Evolutionary conservation across 30 jellyfish, hydroid and myxozoan species (phyloP), one percentile per base, ranked within the genome.

Genomic region (Aurelia sp.): DNA sequence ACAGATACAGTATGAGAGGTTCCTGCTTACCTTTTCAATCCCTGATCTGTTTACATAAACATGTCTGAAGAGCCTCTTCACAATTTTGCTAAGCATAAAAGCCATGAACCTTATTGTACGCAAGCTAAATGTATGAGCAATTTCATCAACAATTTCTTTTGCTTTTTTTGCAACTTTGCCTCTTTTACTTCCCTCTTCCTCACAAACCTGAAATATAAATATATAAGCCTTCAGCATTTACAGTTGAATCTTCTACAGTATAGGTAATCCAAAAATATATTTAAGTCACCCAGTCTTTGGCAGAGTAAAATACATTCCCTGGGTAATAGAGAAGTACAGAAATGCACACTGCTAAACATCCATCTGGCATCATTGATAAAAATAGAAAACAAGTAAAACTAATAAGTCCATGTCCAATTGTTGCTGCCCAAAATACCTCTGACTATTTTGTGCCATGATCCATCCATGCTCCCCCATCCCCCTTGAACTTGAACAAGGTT

Each of bases 41-140:
- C 98, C 98, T 19, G 53, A 22, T 84, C 90, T 93, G 72, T 93
- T 93, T 82, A 93, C 96, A 78, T 61, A 86, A 57, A 93, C 95
- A 57, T 84, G 90, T 30, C 69, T 63, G 64, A 93, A 93, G 33
- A 93, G 50, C 35, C 61, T 76, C 11, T 81, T 71, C 16, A 81
- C 80, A 76, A 89, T 89, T 41, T 83, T 88, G 61, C 75, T 73
- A 23, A 93, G 74, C 73, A 79, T 37, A 58, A 73, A 77, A 23
- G 97, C 94, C 97, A 92, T 82, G 31, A 92, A 64, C 41, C 97
- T 84, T 51, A 92, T 87, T 19, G 97, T 62, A 16, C 74, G 50
- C 52, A 86, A 31, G 72, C 81, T 81, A 76, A 87, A 87, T 2
- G 97, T 81, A 62, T 92, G 98, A 6, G 96, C 93, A 30, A 92